Evolutionary conservation across 1,140 invertebrate genomes (phyloP).

Genomic region (Gryon sp.): DNA sequence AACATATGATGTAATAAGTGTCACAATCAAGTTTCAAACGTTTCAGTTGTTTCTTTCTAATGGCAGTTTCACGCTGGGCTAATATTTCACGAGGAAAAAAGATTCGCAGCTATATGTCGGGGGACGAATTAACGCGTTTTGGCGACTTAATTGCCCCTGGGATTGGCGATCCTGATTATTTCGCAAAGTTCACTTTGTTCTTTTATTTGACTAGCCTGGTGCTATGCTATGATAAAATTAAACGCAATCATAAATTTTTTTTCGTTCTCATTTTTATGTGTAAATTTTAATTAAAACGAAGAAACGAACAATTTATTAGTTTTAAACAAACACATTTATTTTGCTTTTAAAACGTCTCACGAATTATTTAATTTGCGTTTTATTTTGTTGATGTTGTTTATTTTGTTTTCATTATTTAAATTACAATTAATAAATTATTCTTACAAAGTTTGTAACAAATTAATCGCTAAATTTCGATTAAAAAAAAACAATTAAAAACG

Average conservation of each 20-base stretch:
- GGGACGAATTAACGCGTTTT: constrained; percentile 24
- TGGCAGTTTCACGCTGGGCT: neutral
- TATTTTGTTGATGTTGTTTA: no score
- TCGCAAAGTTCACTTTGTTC: constrained; percentile 6
- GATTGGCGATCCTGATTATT: constrained; percentile 13
- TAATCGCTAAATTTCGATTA: no score
- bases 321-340: no score
- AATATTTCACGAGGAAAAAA: constrained; percentile 20
- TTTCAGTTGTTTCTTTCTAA: constrained; percentile 16
- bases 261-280: neutral
- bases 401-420: no score
- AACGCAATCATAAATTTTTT: neutral
- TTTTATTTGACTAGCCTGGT: constrained; percentile 9
- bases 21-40: constrained; percentile 32
- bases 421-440: no score
- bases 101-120: neutral
- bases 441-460: no score
- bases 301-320: no score
- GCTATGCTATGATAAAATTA: neutral
- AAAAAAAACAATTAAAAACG: no score
- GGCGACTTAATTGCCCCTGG: constrained; percentile 33
- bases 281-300: no score
- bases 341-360: no score
- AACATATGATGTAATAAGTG: constrained; percentile 16
- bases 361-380: no score